phyloP scores from a whole-genome alignment of 1,140 invertebrate genomes.

The Drosophila bocqueti region DNA sequence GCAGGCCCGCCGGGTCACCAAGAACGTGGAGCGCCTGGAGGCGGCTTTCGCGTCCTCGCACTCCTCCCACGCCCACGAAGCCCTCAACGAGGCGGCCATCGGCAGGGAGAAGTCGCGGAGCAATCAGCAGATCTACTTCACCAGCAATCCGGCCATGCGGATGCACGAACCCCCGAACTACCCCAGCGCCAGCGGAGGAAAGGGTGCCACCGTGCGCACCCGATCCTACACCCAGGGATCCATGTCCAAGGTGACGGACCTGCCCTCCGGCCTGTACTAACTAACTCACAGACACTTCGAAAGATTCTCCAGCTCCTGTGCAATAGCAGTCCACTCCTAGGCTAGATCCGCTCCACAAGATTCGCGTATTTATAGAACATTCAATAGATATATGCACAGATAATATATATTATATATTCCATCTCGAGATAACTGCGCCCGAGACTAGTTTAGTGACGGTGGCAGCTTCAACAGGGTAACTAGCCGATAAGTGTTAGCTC shows the following conservation, averaged over 20 bases:
- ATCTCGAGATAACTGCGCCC: conserved; percentile 30
- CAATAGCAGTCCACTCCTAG: conserved; percentile 58
- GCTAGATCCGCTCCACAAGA: conserved; percentile 18
- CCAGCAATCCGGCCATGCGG: conserved; percentile 85
- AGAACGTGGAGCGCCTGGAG: conserved; percentile 91
- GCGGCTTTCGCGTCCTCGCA: conserved; percentile 85
- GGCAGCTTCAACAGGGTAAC: conserved; percentile 76
- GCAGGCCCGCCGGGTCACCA: conserved; percentile 88
- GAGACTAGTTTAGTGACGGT: conserved; percentile 60
- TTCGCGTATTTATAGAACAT: conserved; percentile 29
- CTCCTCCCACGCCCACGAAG: conserved; percentile 87
- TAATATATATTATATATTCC: conserved; percentile 9
- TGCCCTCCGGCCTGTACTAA: conserved; percentile 90
- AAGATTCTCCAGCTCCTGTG: conserved; percentile 54
- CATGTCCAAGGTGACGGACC: conserved; percentile 90
- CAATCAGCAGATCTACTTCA: conserved; percentile 85
- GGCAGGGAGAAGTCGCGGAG: conserved; percentile 85
- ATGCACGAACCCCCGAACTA: conserved; percentile 51
- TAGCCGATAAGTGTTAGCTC: conserved; percentile 49
- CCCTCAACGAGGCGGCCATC: conserved; percentile 88
- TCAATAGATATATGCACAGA: conserved; percentile 10
- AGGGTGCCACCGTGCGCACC: conserved; percentile 60
- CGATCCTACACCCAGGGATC: conserved; percentile 83
- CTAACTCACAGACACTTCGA: conserved; percentile 3
- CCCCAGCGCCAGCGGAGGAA: background rate